These are phyloP conservation scores for Idaea biselata DNA, from an alignment of 2,888 invertebrate genomes.

Conservation along the genomic window DNA sequence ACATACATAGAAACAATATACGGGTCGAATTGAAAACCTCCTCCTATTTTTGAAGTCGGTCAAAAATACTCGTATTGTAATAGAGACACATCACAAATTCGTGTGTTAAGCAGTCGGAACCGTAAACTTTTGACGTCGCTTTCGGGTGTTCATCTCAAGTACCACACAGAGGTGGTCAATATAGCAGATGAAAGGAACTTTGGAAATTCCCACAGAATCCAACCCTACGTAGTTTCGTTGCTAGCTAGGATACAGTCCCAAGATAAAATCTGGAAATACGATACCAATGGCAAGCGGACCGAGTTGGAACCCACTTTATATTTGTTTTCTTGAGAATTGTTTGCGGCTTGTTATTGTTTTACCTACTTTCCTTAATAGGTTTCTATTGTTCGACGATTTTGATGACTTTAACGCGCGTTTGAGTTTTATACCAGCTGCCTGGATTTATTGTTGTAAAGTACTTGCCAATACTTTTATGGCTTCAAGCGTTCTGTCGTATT, in stretches of 20 bases:
- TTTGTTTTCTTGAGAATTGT: neutral
- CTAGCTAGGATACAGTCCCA: neutral
- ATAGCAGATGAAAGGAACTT: neutral
- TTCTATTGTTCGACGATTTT: neutral
- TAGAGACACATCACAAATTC: too few species aligned
- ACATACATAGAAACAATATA: too few species aligned
- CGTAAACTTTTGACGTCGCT: too few species aligned
- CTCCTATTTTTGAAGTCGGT: too few species aligned
- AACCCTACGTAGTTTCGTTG: neutral
- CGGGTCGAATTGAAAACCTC: too few species aligned
- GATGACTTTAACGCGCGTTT: neutral
- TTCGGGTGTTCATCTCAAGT: too few species aligned
- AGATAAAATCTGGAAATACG: neutral
- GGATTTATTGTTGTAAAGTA: neutral
- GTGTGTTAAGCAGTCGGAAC: too few species aligned
- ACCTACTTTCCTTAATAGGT: neutral
- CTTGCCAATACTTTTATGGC: neutral
- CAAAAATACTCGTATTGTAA: too few species aligned
- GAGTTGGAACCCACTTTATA: neutral
- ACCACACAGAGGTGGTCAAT: too few species aligned
- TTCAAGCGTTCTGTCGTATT: neutral
- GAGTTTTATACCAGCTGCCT: neutral
- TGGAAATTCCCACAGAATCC: neutral
- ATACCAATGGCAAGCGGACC: neutral
- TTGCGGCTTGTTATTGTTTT: constrained; percentile 1